Conservation (phyloP, 1,140 invertebrate species). For the Anagrus nilaparvatae region DNA sequence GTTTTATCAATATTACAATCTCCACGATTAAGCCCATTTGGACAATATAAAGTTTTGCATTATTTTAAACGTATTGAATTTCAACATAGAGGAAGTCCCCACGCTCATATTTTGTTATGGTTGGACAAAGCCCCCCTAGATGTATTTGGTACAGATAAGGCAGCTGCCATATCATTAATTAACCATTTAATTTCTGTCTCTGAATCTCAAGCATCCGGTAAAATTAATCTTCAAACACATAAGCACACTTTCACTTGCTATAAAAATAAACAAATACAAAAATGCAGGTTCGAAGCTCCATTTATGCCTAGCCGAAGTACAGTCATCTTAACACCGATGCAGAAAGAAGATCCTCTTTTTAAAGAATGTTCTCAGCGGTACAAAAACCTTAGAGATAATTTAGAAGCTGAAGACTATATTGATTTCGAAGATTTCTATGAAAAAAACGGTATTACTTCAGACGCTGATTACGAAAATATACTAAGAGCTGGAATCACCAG, state of each 20-base stretch:
- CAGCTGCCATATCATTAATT: slow-evolving; percentile 11
- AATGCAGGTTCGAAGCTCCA: slow-evolving; percentile 27
- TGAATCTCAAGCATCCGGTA: slow-evolving; percentile 18
- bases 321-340: slow-evolving; percentile 20
- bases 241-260: slow-evolving; percentile 22
- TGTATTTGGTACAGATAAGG: slow-evolving; percentile 16
- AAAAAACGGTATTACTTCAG: slow-evolving; percentile 18
- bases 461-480: slow-evolving; percentile 22
- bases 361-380: slow-evolving; percentile 16
- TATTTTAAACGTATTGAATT: slow-evolving; percentile 32
- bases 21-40: slow-evolving; percentile 21
- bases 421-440: slow-evolving; percentile 17
- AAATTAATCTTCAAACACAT: slow-evolving; percentile 20
- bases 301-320: slow-evolving; percentile 22
- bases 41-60: slow-evolving; percentile 21
- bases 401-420: slow-evolving; percentile 18
- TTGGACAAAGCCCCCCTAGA: slow-evolving; percentile 24
- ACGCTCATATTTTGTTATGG: slow-evolving; percentile 28
- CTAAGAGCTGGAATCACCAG: slow-evolving; percentile 21
- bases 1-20: slow-evolving; percentile 17
- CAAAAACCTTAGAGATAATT: slow-evolving; percentile 14
- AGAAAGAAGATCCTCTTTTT: slow-evolving; percentile 13
- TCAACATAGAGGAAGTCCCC: slow-evolving; percentile 32
- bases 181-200: slow-evolving; percentile 17
- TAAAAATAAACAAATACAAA: slow-evolving; percentile 19